phyloP scores from a whole-genome alignment of 1,140 invertebrate species.

The Drosophila ercepeae region DNA sequence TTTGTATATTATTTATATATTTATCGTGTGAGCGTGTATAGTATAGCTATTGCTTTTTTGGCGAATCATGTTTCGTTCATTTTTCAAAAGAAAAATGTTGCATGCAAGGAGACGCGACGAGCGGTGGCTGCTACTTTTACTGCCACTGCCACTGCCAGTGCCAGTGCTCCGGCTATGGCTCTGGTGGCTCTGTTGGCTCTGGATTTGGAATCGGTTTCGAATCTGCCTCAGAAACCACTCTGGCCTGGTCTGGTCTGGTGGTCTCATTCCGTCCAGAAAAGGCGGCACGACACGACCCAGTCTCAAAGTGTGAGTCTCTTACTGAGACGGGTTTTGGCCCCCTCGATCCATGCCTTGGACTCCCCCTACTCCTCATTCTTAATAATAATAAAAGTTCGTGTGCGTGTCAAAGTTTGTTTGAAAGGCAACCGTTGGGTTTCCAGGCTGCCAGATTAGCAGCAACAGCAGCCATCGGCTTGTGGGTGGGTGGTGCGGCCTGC shows the following conservation, averaged over 20 bases:
- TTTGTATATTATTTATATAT: constrained; percentile 11
- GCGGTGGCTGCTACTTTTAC: constrained; percentile 72
- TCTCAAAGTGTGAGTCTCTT: no score
- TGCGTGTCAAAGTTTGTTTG: constrained; percentile 82
- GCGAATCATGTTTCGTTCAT: constrained; percentile 83
- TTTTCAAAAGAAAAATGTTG: constrained; percentile 83
- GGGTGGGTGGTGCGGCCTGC: constrained; percentile 10
- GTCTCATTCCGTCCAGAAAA: constrained; percentile 30
- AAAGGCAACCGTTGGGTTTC: constrained; percentile 69
- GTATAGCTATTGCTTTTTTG: constrained; percentile 46
- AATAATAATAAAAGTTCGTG: constrained; percentile 81
- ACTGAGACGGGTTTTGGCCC: constrained; percentile 20
- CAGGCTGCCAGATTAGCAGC: constrained; percentile 64
- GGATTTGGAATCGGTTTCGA: constrained; percentile 17
- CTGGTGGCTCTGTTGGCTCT: constrained; percentile 19
- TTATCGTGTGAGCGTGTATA: constrained; percentile 18
- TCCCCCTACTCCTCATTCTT: constrained; percentile 22
- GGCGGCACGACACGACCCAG: constrained; percentile 37
- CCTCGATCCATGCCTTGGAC: constrained; percentile 8
- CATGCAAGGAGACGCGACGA: constrained; percentile 63
- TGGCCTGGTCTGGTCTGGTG: constrained; percentile 3
- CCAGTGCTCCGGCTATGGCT: constrained; percentile 19
- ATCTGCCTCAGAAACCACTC: constrained; percentile 16
- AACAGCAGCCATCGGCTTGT: constrained; percentile 54
- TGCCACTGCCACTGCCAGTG: constrained; percentile 56